Conservation (phyloP, 2,888 invertebrate genomes). For the Scrobipalpa atriplicella region DNA sequence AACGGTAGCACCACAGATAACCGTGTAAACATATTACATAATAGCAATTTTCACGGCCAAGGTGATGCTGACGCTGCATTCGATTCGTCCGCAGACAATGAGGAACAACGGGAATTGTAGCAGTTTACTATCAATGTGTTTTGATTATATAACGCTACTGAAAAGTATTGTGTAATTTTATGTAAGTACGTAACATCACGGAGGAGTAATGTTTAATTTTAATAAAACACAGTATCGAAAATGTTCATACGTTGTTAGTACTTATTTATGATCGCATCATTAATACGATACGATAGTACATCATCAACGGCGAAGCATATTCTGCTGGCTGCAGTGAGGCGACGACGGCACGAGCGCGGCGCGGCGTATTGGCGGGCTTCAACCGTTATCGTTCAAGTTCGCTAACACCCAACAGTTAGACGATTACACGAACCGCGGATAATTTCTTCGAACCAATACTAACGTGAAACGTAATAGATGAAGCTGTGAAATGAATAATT, state of each 20-base stretch:
- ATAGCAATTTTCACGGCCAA: slow-evolving; percentile 36
- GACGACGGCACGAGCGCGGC: neutral
- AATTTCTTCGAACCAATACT: neutral
- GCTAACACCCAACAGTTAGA: slow-evolving; percentile 42
- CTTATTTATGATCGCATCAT: too few relatives aligned
- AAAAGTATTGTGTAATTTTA: slow-evolving; percentile 24
- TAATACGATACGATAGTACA: too few relatives aligned
- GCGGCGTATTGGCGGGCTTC: slow-evolving; percentile 2
- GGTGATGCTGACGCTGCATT: slow-evolving; percentile 19
- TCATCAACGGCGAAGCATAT: too few relatives aligned
- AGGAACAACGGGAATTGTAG: neutral
- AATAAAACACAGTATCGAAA: neutral
- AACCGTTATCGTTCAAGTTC: slow-evolving; percentile 58
- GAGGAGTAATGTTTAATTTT: neutral
- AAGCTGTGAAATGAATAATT: slow-evolving; percentile 19
- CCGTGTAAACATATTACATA: neutral
- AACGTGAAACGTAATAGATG: neutral
- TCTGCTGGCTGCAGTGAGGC: neutral
- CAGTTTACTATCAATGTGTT: slow-evolving; percentile 1
- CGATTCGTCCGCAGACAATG: neutral
- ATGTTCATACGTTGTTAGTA: neutral
- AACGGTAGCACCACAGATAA: slow-evolving; percentile 23
- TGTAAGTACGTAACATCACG: neutral
- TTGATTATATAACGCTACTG: slow-evolving; percentile 12
- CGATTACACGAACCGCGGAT: slow-evolving; percentile 30